These are phyloP conservation scores for Megaceryle alcyon DNA, from an alignment of 2,797 vertebrate genomes.

Conservation along the genomic window DNA sequence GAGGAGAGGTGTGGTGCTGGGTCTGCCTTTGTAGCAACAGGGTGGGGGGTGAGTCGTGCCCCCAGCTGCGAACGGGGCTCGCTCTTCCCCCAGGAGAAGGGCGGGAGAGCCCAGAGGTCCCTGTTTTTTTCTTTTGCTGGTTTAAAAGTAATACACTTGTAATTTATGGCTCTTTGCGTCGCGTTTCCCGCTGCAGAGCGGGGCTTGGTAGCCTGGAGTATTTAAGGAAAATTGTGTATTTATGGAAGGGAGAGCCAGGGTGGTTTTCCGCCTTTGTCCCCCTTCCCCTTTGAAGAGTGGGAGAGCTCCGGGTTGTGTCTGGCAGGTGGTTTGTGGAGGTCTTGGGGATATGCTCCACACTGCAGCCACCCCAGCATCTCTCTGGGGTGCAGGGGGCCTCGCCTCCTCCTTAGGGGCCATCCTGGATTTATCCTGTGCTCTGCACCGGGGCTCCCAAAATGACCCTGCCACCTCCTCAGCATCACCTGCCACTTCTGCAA, in stretches of 20 bases:
- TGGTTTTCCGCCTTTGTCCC: accelerated
- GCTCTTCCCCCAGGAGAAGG: background rate
- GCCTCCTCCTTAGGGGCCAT: background rate
- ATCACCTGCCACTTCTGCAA: background rate
- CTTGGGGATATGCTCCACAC: background rate
- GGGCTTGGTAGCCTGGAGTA: background rate
- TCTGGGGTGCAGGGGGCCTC: background rate
- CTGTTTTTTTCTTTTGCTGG: background rate
- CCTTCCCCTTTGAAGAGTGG: background rate
- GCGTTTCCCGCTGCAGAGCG: accelerated
- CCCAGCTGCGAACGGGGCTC: background rate
- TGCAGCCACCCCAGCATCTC: background rate
- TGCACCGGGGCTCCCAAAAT: background rate
- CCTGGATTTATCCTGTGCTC: background rate
- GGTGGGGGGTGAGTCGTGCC: constrained; percentile 5
- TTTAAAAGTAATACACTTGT: background rate
- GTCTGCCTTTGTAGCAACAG: constrained; percentile 43
- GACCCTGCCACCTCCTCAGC: accelerated
- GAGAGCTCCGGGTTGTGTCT: background rate
- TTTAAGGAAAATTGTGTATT: background rate
- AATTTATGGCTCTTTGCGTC: background rate
- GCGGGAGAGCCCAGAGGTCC: background rate
- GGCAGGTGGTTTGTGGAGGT: background rate
- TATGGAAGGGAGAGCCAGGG: background rate
- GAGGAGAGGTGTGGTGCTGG: background rate